These are phyloP conservation scores for Betta splendens DNA, from an alignment of 2,797 vertebrate genomes.

Conservation along the genomic window DNA sequence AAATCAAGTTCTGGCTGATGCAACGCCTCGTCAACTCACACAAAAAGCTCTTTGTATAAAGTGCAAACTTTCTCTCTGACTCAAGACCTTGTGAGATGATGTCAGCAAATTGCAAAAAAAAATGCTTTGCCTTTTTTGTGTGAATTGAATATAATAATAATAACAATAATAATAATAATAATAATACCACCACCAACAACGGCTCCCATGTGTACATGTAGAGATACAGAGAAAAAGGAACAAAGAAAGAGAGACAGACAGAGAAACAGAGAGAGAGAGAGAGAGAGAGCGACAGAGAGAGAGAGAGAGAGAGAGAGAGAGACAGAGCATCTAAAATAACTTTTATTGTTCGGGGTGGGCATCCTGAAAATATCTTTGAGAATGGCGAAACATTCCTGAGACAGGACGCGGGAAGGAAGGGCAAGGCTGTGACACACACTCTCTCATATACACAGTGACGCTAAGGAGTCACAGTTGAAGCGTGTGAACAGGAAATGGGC, in stretches of 20 bases:
- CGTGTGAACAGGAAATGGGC: slow-evolving; percentile 75
- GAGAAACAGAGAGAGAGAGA: not conserved
- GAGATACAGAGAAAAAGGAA: not conserved
- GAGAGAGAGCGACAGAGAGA: not conserved
- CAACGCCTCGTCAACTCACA: slow-evolving; percentile 31
- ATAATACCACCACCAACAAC: no score
- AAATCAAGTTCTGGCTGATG: not conserved
- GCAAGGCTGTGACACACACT: slow-evolving; percentile 44
- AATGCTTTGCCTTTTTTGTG: slow-evolving; percentile 34
- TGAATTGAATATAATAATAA: slow-evolving; percentile 39
- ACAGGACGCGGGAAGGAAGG: slow-evolving; percentile 71
- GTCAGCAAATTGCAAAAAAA: slow-evolving; percentile 62
- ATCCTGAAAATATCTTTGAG: slow-evolving; percentile 69
- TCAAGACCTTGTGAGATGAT: slow-evolving; percentile 71
- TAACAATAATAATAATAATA: no score
- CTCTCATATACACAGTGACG: slow-evolving; percentile 23
- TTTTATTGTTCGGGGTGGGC: slow-evolving; percentile 64
- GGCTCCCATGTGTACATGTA: slow-evolving; percentile 24
- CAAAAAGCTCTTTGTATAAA: slow-evolving; percentile 64
- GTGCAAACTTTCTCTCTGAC: slow-evolving; percentile 58
- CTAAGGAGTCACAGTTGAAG: slow-evolving; percentile 44
- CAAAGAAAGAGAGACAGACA: not conserved
- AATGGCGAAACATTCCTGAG: slow-evolving; percentile 69
- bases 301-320: not conserved
- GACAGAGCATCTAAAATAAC: slow-evolving; percentile 49